Evolutionary conservation across 2,797 vertebrate genomes (phyloP).

Genomic region (Sebastes minor): DNA sequence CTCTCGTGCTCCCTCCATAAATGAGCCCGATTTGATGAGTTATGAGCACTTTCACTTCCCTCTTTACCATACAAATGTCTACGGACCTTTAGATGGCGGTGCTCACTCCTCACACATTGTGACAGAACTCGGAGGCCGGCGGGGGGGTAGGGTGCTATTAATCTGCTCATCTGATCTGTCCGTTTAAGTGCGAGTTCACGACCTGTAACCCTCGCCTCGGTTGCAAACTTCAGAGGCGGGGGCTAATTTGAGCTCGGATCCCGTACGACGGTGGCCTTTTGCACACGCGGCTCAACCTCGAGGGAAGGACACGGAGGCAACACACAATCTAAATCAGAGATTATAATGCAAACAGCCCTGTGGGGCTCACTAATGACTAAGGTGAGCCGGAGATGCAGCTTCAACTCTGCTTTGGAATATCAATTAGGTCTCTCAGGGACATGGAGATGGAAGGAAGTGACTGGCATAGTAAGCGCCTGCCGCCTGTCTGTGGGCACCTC

Average conservation of each 20-base stretch:
- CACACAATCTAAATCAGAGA: slow-evolving; percentile 76
- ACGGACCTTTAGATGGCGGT: slow-evolving; percentile 29
- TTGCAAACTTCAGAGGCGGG: slow-evolving; percentile 42
- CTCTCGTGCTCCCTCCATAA: slow-evolving; percentile 15
- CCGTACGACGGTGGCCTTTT: slow-evolving; percentile 59
- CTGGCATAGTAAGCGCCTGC: slow-evolving; percentile 72
- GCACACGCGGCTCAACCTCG: slow-evolving; percentile 57
- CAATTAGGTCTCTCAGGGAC: slow-evolving; percentile 78
- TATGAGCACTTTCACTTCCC: slow-evolving; percentile 32
- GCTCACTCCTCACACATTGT: slow-evolving; percentile 37
- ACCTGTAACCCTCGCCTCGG: slow-evolving; percentile 53
- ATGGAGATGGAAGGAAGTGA: slow-evolving; percentile 69
- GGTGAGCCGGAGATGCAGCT: slow-evolving; percentile 76
- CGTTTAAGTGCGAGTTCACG: slow-evolving; percentile 28
- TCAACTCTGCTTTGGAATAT: slow-evolving; percentile 74
- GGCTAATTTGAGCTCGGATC: slow-evolving; percentile 60
- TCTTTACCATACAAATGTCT: slow-evolving; percentile 44
- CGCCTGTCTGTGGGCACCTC: slow-evolving; percentile 61
- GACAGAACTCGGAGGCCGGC: slow-evolving; percentile 12
- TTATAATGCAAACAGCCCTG: slow-evolving; percentile 79
- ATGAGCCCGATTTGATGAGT: slow-evolving; percentile 27
- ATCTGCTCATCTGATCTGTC: slow-evolving; percentile 47
- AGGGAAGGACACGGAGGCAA: slow-evolving; percentile 72
- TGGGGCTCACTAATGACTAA: slow-evolving; percentile 79
- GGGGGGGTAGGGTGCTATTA: slow-evolving; percentile 2